A percentile compares a stretch with the other conserved stretches of the same genome.
Evolutionary conservation across 2,888 invertebrate species (phyloP).

Genomic region (Lamproptera curius): DNA sequence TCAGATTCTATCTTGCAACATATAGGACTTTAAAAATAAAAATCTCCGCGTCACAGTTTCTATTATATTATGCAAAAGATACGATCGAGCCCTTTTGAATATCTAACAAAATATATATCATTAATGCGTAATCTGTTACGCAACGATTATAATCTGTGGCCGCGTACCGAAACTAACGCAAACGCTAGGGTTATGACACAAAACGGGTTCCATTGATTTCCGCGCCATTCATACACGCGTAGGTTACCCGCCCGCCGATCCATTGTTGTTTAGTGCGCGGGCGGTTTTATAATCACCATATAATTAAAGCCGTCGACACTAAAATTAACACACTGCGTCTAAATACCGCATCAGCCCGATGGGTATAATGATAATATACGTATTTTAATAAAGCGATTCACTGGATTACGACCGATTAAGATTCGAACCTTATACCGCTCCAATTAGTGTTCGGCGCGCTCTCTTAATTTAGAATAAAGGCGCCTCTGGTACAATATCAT

Average conservation of each 20-base stretch:
- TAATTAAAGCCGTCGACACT: constrained; percentile 15
- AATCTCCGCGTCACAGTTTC: too few relatives aligned
- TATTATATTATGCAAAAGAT: too few relatives aligned
- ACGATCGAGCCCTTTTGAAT: too few relatives aligned
- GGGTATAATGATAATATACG: constrained; percentile 4
- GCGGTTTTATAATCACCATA: constrained; percentile 19
- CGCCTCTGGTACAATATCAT: constrained; percentile 18
- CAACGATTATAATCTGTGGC: too few relatives aligned
- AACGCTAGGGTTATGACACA: constrained; percentile 9
- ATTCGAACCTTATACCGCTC: constrained; percentile 8
- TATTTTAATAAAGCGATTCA: constrained; percentile 16
- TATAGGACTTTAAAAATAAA: too few relatives aligned
- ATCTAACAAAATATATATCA: too few relatives aligned
- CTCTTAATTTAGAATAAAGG: constrained; percentile 17
- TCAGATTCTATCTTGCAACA: too few relatives aligned
- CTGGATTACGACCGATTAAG: constrained; percentile 12
- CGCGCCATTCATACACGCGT: constrained; percentile 21
- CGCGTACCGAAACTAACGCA: constrained; percentile 5
- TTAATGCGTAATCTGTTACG: too few relatives aligned
- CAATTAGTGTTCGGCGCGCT: constrained; percentile 16
- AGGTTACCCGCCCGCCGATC: constrained; percentile 17
- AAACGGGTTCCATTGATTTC: constrained; percentile 21
- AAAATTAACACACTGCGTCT: constrained; percentile 19
- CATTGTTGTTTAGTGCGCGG: constrained; percentile 22
- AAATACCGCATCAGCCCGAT: constrained; percentile 1